Percentiles rank a stretch among this genome's conserved stretches.
phyloP scores from a whole-genome alignment of 2,797 vertebrate species.

The Manis crassicaudata region DNA sequence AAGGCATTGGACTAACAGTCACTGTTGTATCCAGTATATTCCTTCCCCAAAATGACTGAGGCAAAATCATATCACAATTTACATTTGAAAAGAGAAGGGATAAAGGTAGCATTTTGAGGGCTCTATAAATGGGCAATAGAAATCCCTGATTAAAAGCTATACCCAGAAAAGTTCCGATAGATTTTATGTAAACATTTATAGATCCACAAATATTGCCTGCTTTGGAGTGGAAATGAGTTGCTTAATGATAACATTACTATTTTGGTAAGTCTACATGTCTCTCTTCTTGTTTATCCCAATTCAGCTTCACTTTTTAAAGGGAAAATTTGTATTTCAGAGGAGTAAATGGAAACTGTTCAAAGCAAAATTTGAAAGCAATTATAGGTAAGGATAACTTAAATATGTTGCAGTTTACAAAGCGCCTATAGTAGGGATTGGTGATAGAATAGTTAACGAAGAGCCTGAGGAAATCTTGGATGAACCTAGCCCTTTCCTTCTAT shows the following conservation, averaged over 20 bases:
- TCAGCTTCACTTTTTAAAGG: background rate
- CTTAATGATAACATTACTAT: background rate
- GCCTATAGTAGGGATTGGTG: background rate
- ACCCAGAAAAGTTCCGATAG: background rate
- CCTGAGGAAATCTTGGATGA: background rate
- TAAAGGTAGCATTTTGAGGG: background rate
- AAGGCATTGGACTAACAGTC: background rate
- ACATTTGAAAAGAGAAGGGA: background rate
- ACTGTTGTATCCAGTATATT: background rate
- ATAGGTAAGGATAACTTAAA: slow-evolving; percentile 6
- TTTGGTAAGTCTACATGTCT: slow-evolving; percentile 10
- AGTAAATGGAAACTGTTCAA: background rate
- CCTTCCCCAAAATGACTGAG: background rate
- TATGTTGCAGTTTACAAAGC: slow-evolving; percentile 39
- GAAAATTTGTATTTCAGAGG: background rate
- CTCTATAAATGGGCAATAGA: background rate
- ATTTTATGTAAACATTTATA: background rate
- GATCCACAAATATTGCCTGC: background rate
- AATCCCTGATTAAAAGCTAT: background rate
- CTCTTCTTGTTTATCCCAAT: background rate
- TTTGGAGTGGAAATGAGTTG: slow-evolving; percentile 20
- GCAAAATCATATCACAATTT: background rate
- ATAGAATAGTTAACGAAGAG: background rate
- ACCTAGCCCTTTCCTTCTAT: background rate
- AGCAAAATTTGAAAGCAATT: slow-evolving; percentile 48